Conservation (phyloP, 1,140 invertebrate genomes). For the Macrocentrus cingulum region DNA sequence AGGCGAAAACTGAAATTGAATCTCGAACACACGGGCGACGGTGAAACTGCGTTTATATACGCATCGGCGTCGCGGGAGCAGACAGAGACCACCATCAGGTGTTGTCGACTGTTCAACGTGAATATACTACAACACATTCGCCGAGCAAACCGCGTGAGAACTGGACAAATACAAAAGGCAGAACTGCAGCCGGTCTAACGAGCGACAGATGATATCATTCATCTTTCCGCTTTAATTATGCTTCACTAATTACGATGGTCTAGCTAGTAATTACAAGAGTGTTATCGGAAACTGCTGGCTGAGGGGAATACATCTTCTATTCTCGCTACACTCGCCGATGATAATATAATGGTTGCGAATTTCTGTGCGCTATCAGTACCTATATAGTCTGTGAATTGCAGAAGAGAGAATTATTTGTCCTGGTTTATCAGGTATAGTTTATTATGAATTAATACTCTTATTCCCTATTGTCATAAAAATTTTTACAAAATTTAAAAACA, state of each 20-base stretch:
- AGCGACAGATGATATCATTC: conserved; percentile 55
- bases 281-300: conserved; percentile 49
- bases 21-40: conserved; percentile 11
- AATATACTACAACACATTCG: not conserved
- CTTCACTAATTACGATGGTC: conserved; percentile 53
- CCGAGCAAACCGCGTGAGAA: not conserved
- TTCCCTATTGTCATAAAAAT: too few relatives aligned
- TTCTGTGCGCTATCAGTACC: conserved; percentile 6
- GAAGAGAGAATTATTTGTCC: too few relatives aligned
- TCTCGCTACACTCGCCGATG: too few relatives aligned
- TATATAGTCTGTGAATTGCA: too few relatives aligned
- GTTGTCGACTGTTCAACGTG: not conserved
- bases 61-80: not conserved
- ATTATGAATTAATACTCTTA: too few relatives aligned
- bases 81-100: not conserved
- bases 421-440: too few relatives aligned
- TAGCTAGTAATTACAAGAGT: conserved; percentile 52
- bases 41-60: conserved; percentile 9
- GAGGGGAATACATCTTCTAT: conserved; percentile 45
- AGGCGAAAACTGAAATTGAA: conserved; percentile 22
- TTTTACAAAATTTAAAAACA: too few relatives aligned
- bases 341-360: conserved; percentile 40
- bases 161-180: conserved; percentile 39
- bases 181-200: conserved; percentile 52
- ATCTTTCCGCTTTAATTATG: conserved; percentile 54